Conservation (phyloP, 2,113 vertebrate species). For the Clinocottus analis region DNA sequence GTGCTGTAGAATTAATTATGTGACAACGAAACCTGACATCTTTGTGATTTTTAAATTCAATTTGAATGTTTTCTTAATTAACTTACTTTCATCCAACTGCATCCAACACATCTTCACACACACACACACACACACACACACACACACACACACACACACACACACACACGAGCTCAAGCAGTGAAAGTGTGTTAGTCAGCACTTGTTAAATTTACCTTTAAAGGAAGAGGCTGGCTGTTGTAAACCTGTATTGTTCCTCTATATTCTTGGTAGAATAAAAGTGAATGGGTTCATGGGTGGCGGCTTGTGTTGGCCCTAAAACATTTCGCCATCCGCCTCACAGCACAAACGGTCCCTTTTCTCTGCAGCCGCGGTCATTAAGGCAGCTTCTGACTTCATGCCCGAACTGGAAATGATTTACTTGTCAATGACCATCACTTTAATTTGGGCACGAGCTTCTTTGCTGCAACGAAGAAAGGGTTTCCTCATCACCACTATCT, state of each 20-base stretch:
- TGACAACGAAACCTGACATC: not conserved
- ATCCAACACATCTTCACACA: not conserved
- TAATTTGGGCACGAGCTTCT: constrained; percentile 57
- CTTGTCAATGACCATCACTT: constrained; percentile 57
- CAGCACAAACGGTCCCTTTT: constrained; percentile 46
- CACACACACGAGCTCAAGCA: not conserved
- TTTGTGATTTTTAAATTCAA: not conserved
- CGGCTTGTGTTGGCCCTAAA: constrained; percentile 14
- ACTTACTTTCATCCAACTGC: not conserved
- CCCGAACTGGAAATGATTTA: constrained; percentile 55
- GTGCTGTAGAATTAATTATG: not conserved
- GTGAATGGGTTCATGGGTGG: constrained; percentile 23
- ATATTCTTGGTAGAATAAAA: constrained; percentile 20
- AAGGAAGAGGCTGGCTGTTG: not conserved
- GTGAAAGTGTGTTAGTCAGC: not conserved
- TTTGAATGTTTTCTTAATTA: not conserved
- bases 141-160: not conserved
- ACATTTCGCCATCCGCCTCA: constrained; percentile 26
- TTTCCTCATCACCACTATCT: constrained; percentile 49
- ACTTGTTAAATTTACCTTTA: not conserved
- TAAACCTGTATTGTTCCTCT: constrained; percentile 12
- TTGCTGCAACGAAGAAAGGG: constrained; percentile 45
- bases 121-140: not conserved
- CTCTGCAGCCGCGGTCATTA: constrained; percentile 42
- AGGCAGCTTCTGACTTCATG: constrained; percentile 58